Evolutionary conservation across 2,113 vertebrate genomes (phyloP), one percentile per base, ranked within the genome.

Genomic region (Sakesphorus luctuosus): DNA sequence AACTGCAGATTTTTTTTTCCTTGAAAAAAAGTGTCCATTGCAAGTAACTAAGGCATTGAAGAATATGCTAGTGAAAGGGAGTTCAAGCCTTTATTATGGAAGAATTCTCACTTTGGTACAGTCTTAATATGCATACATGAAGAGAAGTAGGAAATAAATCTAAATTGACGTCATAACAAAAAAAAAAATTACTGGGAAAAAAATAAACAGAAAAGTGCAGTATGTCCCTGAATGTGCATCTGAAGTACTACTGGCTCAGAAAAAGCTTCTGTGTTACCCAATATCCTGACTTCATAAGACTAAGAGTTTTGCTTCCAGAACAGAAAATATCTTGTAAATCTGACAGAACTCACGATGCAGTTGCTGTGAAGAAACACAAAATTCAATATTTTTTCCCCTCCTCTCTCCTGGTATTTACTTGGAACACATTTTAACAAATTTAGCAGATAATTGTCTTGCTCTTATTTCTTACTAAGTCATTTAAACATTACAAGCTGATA

Each of bases 401-500:
- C 20, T 11, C 28, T 17, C 56, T 35, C 56, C 23, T 21, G 9
- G 29, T 59, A 81, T 75, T 94, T 61, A 68, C n/a, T 89, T 36
- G 11, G 49, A 79, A 91, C 40, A 16, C 8, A 35, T 76, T 87
- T 76, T 79, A 66, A 61, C 53, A 87, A 72, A 62, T 88, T 85
- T 35, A 91, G 58, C 44, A 53, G 52, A 49, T 79, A 87, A 65
- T 81, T 59, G n/a, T 85, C 81, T 56, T 89, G 35, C 44, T 76
- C 44, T 52, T 82, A 46, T 61, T 89, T 75, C 71, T 72, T 53
- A 76, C 21, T 7, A 72, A 40, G 53, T 69, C 82, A 56, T 56
- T 79, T 68, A 75, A 82, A 78, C 40, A n/a, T 72, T 87, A 79
- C 21, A 40, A 85, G 52, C 33, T 44, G 50, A 65, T 52, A 31